Base-by-base conservation (phyloP, 2,888 invertebrate species). In the Athrips mouffetella region DNA sequence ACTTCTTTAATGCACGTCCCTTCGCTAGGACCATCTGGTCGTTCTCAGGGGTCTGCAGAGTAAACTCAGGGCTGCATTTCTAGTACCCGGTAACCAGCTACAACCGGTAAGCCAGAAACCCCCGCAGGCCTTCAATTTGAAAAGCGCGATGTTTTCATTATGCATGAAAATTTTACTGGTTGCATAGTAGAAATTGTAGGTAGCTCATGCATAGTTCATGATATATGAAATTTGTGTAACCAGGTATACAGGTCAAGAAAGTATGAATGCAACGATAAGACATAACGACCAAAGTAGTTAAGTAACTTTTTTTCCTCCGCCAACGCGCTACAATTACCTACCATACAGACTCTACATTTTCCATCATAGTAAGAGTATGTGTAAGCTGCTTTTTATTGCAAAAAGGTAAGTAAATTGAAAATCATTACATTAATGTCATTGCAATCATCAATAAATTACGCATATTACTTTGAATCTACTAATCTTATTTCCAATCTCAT, bases 91-190 rank as follows among this genome's bases (percentile, higher is more conserved):
- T n/a, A 67, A 68, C 37, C 37, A 18, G 20, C 11, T n/a, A n/a
- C n/a, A 18, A 37, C 60, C 52, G 58, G 59, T 60, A 66, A 66
- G 64, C 64, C 57, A 62, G 63, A 67, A 71, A 70, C 59, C 67
- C 67, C 80, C 71, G 29, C 54, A 65, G 70, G 80, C 77, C 71
- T 79, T 76, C 79, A 78, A 84, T 84, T 85, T 83, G 72, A 72
- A 67, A 67, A 66, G 68, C 45, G 27, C 39, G 18, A 37, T 48
- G 47, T 45, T 41, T 51, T 45, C 45, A 51, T 51, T 51, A 51
- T 51, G 51, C 48, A 51, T 51, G 47, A 13, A 50, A 42, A 47
- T 51, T 47, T 44, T 10, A 21, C 15, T n/a, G 18, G 48, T 48
- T 42, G 30, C 30, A 30, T n/a, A 6, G 21, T 20, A 11, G n/a